These are phyloP conservation scores for Nowickia ferox DNA, from an alignment of 2,888 invertebrate genomes.

Conservation along the genomic window DNA sequence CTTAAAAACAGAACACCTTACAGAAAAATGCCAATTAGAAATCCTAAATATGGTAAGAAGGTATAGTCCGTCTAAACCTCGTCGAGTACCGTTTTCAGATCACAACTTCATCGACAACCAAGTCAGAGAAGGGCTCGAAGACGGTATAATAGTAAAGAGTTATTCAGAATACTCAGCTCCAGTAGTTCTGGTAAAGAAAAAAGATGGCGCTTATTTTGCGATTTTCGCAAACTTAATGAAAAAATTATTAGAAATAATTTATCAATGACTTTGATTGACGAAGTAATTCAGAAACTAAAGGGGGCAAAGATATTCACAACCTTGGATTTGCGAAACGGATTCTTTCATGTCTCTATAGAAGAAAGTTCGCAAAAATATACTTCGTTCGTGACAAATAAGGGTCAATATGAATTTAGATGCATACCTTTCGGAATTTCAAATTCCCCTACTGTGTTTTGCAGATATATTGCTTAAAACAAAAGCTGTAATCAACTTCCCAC, in stretches of 20 bases:
- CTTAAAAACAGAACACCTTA: background rate
- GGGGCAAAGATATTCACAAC: no score
- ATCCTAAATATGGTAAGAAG: background rate
- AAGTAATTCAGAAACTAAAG: no score
- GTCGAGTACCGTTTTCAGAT: constrained; percentile 38
- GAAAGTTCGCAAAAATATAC: constrained; percentile 72
- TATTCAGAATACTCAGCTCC: constrained; percentile 57
- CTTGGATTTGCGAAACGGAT: no score
- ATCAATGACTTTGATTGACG: no score
- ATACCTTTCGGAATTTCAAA: constrained; percentile 73
- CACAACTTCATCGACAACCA: constrained; percentile 53
- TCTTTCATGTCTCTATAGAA: constrained; percentile 72
- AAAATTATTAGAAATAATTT: no score
- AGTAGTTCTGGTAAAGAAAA: constrained; percentile 66
- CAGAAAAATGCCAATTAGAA: background rate
- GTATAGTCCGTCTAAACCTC: constrained; percentile 29
- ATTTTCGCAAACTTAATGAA: no score
- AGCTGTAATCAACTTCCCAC: constrained; percentile 59
- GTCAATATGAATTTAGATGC: constrained; percentile 72
- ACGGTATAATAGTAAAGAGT: constrained; percentile 64
- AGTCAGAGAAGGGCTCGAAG: constrained; percentile 49
- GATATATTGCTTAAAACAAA: constrained; percentile 62
- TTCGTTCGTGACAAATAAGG: constrained; percentile 74
- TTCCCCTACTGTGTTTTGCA: constrained; percentile 68
- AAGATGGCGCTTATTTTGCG: constrained; percentile 71